Evolutionary conservation across 1,140 invertebrate species (phyloP), one percentile per base, ranked within the genome.

Genomic region (Panulirus ornatus): DNA sequence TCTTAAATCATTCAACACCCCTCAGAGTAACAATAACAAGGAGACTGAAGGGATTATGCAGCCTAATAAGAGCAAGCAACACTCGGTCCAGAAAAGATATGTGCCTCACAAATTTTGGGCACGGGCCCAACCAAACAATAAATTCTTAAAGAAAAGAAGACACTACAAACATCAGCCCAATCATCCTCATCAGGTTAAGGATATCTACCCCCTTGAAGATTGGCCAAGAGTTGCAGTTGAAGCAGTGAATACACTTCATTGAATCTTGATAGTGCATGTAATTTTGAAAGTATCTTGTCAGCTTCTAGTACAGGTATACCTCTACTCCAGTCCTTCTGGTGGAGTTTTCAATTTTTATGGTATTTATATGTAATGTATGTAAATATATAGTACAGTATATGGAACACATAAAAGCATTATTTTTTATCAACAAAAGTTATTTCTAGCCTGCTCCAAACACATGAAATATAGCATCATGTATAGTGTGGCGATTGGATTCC

Each of bases 41-140:
- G 75, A 54, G 36, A 40, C 2, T 19, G 70, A 51, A 22, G 11
- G 30, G 40, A 3, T 34, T 8, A 19, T 22, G n/a, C 22, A 40
- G n/a, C 51, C 36, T 14, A 22, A 19, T 1, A 38, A 58, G 0
- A 36, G 2, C n/a, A 47, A 51, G 70, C 19, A 6, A n/a, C 85
- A 79, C 63, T n/a, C 22, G 16, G n/a, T 79, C 38, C 51, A 76
- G 11, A 88, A 88, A 54, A 58, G 75, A 30, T 54, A 79, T 27
- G 42, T 88, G 14, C 85, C 85, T 19, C 85, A 88, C 51, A 88
- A 88, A 36, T 88, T 88, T 38, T 88, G 85, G 85, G 85, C 76
- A 51, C 58, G 76, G 19, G 76, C 85, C 19, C 47, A 76, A 14
- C 85, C 85, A 1, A 75, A 88, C 54, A 88, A 88, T 70, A 88